Evolutionary conservation across 1,140 invertebrate genomes (phyloP).

Genomic region (Tigriopus japonicus): DNA sequence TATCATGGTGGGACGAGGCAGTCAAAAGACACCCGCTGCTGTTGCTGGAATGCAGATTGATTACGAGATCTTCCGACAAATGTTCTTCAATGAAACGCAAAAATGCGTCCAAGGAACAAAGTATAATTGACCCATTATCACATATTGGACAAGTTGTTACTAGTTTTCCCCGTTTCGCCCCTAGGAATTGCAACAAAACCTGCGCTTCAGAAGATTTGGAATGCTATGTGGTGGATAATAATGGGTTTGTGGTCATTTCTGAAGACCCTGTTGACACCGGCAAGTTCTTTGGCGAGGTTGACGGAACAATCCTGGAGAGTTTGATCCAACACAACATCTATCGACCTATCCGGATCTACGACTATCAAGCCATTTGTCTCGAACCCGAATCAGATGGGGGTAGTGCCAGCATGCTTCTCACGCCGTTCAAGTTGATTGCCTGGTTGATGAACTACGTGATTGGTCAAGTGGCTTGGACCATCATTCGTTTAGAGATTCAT

Average conservation of each 20-base stretch:
- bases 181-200: constrained; percentile 46
- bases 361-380: constrained; percentile 69
- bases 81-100: constrained; percentile 39
- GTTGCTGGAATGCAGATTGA: constrained; percentile 74
- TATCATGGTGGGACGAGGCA: constrained; percentile 55
- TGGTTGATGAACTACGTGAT: constrained; percentile 17
- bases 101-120: constrained; percentile 16
- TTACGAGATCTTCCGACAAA: constrained; percentile 51
- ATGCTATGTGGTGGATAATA: constrained; percentile 79
- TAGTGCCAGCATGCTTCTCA: constrained; percentile 24
- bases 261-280: constrained; percentile 63
- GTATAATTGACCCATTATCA: constrained; percentile 14
- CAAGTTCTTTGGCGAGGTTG: constrained; percentile 75
- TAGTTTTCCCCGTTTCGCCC: too few relatives aligned
- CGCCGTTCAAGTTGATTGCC: constrained; percentile 15
- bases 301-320: constrained; percentile 85
- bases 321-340: constrained; percentile 74
- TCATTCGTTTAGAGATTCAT: constrained; percentile 19
- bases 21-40: constrained; percentile 58
- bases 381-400: constrained; percentile 35
- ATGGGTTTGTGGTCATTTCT: constrained; percentile 78
- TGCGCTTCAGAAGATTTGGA: constrained; percentile 67
- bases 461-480: constrained; percentile 18
- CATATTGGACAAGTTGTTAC: neutral
- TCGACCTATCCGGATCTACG: constrained; percentile 58